A percentile compares a stretch with the other conserved stretches of the same genome.
Evolutionary conservation across 2,797 vertebrate genomes (phyloP).

Genomic region (Vespertilio murinus): DNA sequence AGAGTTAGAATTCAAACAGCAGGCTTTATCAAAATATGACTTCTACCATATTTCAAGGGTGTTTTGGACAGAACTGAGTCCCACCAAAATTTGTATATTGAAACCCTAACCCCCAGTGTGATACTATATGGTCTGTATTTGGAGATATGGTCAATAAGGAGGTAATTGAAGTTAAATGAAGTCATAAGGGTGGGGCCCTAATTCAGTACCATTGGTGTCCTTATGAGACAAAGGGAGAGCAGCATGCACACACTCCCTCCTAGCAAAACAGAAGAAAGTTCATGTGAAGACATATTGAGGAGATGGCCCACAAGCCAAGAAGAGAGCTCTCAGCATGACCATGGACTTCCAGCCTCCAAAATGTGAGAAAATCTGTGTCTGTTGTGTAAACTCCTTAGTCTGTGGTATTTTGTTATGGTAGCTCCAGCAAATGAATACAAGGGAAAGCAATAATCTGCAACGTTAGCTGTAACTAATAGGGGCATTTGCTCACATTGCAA

Average conservation of each 20-base stretch:
- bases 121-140: not conserved
- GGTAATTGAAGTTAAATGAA: not conserved
- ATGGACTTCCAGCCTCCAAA: not conserved
- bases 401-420: not conserved
- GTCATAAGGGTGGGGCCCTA: not conserved
- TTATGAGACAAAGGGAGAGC: not conserved
- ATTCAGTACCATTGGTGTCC: not conserved
- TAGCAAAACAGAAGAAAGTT: not conserved
- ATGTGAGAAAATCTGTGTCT: not conserved
- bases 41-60: no score
- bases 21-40: no score
- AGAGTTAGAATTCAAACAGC: no score
- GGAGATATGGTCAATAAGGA: not conserved
- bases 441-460: no score
- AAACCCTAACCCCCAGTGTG: not conserved
- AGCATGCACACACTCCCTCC: not conserved
- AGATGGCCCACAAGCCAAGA: not conserved
- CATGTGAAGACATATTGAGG: not conserved
- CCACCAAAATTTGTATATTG: not conserved
- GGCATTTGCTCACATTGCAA: no score
- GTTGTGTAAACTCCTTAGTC: not conserved
- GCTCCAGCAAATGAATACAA: not conserved
- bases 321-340: not conserved
- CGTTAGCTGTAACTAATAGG: no score
- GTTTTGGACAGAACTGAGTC: not conserved